Conservation (phyloP, 2,888 invertebrate species). For the Amorpha juglandis region DNA sequence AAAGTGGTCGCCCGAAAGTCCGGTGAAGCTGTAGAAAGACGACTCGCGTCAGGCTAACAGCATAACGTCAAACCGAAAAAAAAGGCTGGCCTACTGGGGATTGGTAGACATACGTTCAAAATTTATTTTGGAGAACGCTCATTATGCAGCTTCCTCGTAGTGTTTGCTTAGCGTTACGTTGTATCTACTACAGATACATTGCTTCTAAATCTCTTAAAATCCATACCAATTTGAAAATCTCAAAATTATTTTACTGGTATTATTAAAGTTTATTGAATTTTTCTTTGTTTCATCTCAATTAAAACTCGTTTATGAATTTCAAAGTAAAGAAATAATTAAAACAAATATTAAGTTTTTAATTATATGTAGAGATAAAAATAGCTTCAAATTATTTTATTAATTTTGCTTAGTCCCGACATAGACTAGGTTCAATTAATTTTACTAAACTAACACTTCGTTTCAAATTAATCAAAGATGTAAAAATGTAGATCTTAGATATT, state of each 20-base stretch:
- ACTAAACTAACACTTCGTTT: constrained; percentile 15
- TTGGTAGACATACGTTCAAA: too few species aligned
- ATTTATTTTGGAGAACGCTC: too few species aligned
- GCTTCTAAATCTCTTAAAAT: not conserved
- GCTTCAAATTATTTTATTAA: constrained; percentile 3
- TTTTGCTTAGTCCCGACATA: not conserved
- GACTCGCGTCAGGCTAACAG: too few species aligned
- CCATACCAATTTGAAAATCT: not conserved
- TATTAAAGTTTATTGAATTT: not conserved
- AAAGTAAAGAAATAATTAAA: not conserved
- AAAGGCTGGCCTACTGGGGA: too few species aligned
- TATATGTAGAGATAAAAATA: not conserved
- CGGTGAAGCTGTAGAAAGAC: too few species aligned
- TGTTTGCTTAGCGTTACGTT: not conserved
- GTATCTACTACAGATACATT: not conserved
- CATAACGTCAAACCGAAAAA: too few species aligned
- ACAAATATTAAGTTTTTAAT: not conserved
- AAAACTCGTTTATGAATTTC: not conserved
- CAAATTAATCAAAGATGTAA: constrained; percentile 20
- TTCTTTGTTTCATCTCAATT: not conserved
- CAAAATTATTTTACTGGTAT: not conserved
- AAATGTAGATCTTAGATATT: constrained; percentile 9
- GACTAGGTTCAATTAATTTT: constrained; percentile 14
- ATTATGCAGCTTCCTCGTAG: too few species aligned
- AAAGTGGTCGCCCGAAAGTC: too few species aligned